These are phyloP conservation scores for Nomada goodeniana DNA, from an alignment of 2,888 invertebrate species.

Conservation along the genomic window DNA sequence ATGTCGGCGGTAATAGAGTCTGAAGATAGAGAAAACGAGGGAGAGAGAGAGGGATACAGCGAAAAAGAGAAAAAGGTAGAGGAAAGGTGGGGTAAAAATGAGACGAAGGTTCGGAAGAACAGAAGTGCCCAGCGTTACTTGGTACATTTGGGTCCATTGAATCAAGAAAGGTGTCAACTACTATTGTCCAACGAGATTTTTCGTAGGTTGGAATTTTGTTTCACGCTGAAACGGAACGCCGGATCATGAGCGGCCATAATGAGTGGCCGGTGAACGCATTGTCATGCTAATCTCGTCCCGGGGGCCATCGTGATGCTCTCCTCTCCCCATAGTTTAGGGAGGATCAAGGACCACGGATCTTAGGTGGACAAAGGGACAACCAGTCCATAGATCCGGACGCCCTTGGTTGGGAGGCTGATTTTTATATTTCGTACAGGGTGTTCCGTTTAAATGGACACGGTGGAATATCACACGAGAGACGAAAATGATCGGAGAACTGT, in stretches of 20 bases:
- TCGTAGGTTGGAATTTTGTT: conserved; percentile 75
- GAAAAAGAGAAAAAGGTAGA: background rate
- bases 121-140: conserved; percentile 16
- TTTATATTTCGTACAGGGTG: conserved; percentile 61
- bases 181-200: conserved; percentile 73
- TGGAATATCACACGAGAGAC: too few relatives aligned
- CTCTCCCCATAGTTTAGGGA: conserved; percentile 69
- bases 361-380: conserved; percentile 79
- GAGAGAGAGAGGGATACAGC: conserved; percentile 50
- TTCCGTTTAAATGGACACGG: background rate
- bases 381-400: conserved; percentile 75
- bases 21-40: conserved; percentile 51
- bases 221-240: conserved; percentile 65
- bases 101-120: conserved; percentile 7
- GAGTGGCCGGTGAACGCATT: conserved; percentile 82
- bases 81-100: conserved; percentile 33
- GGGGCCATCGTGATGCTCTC: conserved; percentile 69
- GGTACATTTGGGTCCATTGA: conserved; percentile 56
- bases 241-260: conserved; percentile 78
- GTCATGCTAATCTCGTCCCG: conserved; percentile 80
- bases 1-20: conserved; percentile 59
- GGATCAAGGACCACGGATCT: conserved; percentile 71
- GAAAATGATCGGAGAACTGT: too few relatives aligned
- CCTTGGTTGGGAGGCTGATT: conserved; percentile 65
- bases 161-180: conserved; percentile 74